These are phyloP conservation scores for Digitonthophagus gazella DNA, from an alignment of 2,888 invertebrate species.

Conservation along the genomic window DNA sequence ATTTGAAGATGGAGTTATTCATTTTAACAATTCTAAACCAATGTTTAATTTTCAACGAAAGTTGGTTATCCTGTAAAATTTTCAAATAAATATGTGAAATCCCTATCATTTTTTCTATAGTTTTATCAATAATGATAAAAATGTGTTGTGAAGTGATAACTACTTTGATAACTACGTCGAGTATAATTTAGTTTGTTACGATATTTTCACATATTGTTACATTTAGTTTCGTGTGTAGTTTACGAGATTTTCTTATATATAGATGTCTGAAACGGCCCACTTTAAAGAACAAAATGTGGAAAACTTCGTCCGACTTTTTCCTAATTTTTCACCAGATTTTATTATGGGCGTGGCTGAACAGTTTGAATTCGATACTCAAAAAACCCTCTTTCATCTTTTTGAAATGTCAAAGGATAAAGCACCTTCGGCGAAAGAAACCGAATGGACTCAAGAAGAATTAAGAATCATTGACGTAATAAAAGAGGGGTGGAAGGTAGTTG, in stretches of 20 bases:
- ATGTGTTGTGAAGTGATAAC: too few relatives aligned
- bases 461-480: conserved; percentile 45
- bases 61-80: background rate
- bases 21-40: too few relatives aligned
- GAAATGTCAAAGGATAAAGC: background rate
- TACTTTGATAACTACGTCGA: background rate
- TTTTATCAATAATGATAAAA: background rate
- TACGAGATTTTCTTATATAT: too few relatives aligned
- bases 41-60: too few relatives aligned
- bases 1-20: too few relatives aligned
- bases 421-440: background rate
- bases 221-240: too few relatives aligned
- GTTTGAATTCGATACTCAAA: background rate
- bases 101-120: background rate
- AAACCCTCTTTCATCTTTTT: background rate
- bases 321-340: too few relatives aligned
- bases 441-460: background rate
- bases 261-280: too few relatives aligned
- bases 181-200: background rate
- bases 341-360: background rate
- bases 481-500: conserved; percentile 61
- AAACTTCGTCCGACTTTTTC: too few relatives aligned
- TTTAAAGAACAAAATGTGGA: too few relatives aligned
- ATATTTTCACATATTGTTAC: too few relatives aligned
- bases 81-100: background rate